Evolutionary conservation across 2,113 vertebrate genomes (phyloP).

Genomic region (Sinocyclocheilus grahami): DNA sequence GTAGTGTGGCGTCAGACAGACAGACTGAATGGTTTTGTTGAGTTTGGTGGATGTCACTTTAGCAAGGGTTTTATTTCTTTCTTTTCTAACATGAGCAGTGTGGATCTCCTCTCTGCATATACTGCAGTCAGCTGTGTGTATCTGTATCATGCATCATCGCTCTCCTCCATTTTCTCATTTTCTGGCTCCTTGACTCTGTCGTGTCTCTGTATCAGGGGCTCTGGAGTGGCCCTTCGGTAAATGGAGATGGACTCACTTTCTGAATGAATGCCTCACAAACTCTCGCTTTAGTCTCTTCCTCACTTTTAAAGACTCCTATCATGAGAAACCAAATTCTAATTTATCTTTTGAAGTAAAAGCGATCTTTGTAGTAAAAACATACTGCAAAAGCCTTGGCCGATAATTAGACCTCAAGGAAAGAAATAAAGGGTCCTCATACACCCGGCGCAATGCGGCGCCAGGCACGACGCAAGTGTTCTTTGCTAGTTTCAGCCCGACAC

Average conservation of each 20-base stretch:
- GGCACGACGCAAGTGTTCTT: too few relatives aligned
- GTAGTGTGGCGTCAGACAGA: not conserved
- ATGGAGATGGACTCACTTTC: slow-evolving; percentile 20
- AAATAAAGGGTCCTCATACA: not conserved
- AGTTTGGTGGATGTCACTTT: not conserved
- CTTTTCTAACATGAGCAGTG: not conserved
- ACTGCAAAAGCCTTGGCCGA: not conserved
- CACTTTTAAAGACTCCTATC: not conserved
- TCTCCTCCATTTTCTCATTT: not conserved
- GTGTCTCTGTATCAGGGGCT: not conserved
- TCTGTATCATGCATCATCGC: not conserved
- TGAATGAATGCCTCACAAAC: not conserved
- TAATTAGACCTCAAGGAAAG: not conserved
- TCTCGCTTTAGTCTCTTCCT: not conserved
- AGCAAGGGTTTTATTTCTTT: not conserved
- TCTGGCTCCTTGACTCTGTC: slow-evolving; percentile 26
- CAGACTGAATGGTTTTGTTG: not conserved
- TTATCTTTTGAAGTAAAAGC: not conserved
- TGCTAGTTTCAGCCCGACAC: too few relatives aligned
- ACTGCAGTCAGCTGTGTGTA: not conserved
- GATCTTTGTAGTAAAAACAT: not conserved
- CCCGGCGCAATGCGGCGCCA: too few relatives aligned
- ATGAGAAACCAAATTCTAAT: not conserved
- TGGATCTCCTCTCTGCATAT: not conserved
- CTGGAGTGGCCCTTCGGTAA: not conserved